These are phyloP conservation scores for Vimba vimba DNA, from an alignment of 2,113 vertebrate genomes.

Conservation along the genomic window DNA sequence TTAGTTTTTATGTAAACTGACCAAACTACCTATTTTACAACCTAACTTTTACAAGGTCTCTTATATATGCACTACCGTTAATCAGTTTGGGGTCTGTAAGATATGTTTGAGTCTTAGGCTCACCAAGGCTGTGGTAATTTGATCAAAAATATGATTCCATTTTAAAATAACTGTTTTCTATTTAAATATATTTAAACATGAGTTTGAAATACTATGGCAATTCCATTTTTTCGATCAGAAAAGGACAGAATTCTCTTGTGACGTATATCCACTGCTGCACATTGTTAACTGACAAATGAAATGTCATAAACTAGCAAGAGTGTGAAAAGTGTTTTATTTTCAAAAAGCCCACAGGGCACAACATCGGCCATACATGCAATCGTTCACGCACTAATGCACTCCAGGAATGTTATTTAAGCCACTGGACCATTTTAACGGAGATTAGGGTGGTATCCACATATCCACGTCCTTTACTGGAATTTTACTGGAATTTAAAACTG, in stretches of 20 bases:
- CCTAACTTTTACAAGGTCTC: background rate
- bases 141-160: background rate
- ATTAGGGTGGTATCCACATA: background rate
- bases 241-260: background rate
- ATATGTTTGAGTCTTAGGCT: background rate
- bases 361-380: background rate
- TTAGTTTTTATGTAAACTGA: background rate
- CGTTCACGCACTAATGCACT: conserved; percentile 4
- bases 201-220: background rate
- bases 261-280: background rate
- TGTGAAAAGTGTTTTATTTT: background rate
- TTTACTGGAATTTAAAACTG: background rate
- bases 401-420: conserved; percentile 7
- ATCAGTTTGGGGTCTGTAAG: background rate
- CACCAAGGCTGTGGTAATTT: background rate
- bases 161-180: background rate
- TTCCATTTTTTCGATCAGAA: background rate
- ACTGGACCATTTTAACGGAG: conserved; percentile 6
- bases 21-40: background rate
- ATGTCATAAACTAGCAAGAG: background rate
- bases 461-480: background rate
- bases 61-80: background rate
- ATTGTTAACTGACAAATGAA: background rate
- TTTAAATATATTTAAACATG: background rate
- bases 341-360: background rate